Base-by-base conservation (phyloP, 1,140 invertebrate genomes). In the Nilaparvata lugens region DNA sequence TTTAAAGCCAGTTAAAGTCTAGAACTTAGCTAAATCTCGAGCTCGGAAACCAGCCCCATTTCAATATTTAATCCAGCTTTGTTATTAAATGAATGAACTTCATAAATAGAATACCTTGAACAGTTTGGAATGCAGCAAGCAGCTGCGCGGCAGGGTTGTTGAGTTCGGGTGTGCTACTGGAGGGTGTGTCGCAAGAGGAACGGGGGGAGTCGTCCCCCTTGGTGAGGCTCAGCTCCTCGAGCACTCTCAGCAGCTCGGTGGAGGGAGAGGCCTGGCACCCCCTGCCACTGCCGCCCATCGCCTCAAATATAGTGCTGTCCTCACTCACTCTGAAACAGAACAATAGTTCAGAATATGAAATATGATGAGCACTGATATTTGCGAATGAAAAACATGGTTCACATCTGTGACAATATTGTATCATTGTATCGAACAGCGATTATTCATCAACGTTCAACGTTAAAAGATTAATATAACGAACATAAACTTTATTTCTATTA, bases 201-300 rank as follows among this genome's bases (percentile, higher is more conserved):
- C 18, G 9, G 18, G 61, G 56, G 11, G 56, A 58, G 4, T 56
- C 56, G 24, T 24, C 48, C 3, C 45, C 48, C 45, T 58, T 62
- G 11, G 7, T 31, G 9, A 58, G 31, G 18, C 45, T 58, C 16
- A 62, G 31, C 45, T 62, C 56, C 19, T 62, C 74, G 1, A 76
- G 62, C 60, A 76, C 74, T 38, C 72, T 72, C 63, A 75, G 72
- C 51, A 75, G 56, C 58, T 76, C 74, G 25, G 69, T 74, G 48
- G 72, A 74, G 3, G 69, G 66, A 16, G 55, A n/a, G 4, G 43
- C 52, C 19, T 52, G 31, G n/a, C n/a, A n/a, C n/a, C n/a, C n/a
- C n/a, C n/a, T n/a, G n/a, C n/a, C n/a, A n/a, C 13, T 1, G 35
- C 61, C 52, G 13, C 56, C 48, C 7, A 62, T 19, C 31, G 64